Evolutionary conservation across 2,113 vertebrate genomes (phyloP).

Genomic region (Etheostoma spectabile): DNA sequence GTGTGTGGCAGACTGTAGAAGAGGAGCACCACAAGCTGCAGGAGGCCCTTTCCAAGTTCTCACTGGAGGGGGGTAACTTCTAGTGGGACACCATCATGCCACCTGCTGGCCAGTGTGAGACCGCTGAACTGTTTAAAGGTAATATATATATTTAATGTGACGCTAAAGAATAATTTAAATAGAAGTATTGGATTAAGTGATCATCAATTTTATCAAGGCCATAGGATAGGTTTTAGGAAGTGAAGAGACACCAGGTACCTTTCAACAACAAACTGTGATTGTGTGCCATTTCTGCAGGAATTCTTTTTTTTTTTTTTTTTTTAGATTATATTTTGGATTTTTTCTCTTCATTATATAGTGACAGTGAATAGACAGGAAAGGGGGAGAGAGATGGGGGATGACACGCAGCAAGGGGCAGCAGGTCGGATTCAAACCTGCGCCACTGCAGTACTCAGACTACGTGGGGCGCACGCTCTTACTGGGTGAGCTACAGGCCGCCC

Average conservation of each 20-base stretch:
- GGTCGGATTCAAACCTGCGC: too few relatives aligned
- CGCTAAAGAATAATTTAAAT: not conserved
- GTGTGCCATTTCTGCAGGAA: not conserved
- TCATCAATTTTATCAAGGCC: not conserved
- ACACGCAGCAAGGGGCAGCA: too few relatives aligned
- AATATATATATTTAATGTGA: not conserved
- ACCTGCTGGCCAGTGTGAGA: constrained; percentile 75
- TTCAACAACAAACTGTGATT: not conserved
- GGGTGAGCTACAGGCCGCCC: too few relatives aligned
- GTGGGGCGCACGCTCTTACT: too few relatives aligned
- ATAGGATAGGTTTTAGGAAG: not conserved
- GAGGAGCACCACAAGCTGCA: constrained; percentile 82
- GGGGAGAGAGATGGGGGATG: too few relatives aligned
- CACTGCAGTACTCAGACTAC: too few relatives aligned
- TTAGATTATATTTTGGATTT: too few relatives aligned
- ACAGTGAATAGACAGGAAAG: too few relatives aligned
- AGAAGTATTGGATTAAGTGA: not conserved
- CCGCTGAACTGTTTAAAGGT: not conserved
- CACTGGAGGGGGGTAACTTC: constrained; percentile 75
- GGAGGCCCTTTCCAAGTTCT: constrained; percentile 80
- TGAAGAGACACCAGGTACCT: not conserved
- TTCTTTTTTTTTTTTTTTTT: too few relatives aligned
- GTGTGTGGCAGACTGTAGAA: constrained; percentile 77
- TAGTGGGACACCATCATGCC: constrained; percentile 68
- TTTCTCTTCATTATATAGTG: too few relatives aligned